These are phyloP conservation scores for Wiebesia pumilae DNA, from an alignment of 1,140 invertebrate species.

Conservation along the genomic window DNA sequence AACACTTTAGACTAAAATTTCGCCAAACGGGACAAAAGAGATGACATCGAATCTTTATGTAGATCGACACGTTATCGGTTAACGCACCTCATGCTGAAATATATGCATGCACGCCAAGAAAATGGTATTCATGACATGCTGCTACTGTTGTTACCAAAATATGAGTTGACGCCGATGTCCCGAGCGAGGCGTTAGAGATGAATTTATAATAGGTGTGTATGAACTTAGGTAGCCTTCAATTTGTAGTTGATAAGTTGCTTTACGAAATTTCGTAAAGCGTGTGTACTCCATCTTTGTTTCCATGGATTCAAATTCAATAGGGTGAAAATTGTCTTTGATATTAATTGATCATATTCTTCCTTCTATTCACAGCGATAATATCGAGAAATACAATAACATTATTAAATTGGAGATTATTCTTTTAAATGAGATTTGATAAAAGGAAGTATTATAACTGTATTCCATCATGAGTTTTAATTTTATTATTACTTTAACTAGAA, in stretches of 20 bases:
- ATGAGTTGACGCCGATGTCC: background rate
- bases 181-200: background rate
- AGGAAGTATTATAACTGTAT: too few species aligned
- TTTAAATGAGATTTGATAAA: too few species aligned
- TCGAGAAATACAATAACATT: background rate
- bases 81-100: background rate
- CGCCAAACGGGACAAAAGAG: too few species aligned
- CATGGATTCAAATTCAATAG: background rate
- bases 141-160: background rate
- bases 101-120: background rate
- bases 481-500: too few species aligned
- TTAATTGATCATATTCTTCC: background rate
- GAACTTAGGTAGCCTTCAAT: background rate
- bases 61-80: conserved; percentile 33
- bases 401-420: too few species aligned
- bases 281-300: background rate
- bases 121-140: conserved; percentile 34
- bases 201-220: background rate
- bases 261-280: background rate
- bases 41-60: conserved; percentile 21
- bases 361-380: background rate
- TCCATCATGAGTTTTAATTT: too few species aligned
- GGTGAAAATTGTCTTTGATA: background rate
- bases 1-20: too few species aligned
- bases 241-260: background rate